phyloP scores from a whole-genome alignment of 2,888 invertebrate genomes.

The Gari tellinella region DNA sequence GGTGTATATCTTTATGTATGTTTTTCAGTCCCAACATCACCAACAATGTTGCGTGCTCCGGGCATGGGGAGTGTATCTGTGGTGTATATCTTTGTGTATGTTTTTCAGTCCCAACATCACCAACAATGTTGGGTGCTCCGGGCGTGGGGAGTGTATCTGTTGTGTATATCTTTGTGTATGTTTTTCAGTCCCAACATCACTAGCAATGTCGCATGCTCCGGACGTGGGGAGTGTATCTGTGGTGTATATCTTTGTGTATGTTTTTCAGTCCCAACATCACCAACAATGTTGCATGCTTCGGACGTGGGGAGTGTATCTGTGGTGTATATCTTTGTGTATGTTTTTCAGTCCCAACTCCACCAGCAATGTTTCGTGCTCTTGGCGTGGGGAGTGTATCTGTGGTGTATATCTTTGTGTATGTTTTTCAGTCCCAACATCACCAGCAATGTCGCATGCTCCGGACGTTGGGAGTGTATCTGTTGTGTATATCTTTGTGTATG shows the following conservation, averaged over 20 bases:
- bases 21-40: constrained; percentile 72
- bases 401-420: constrained; percentile 83
- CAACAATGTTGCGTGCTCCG: constrained; percentile 84
- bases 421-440: constrained; percentile 72
- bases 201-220: constrained; percentile 84
- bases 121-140: constrained; percentile 84
- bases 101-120: constrained; percentile 72
- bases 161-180: constrained; percentile 83
- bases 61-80: constrained; percentile 86
- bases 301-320: constrained; percentile 86
- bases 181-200: constrained; percentile 72
- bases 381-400: constrained; percentile 86
- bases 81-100: constrained; percentile 83
- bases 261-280: constrained; percentile 72
- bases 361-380: constrained; percentile 84
- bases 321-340: constrained; percentile 83
- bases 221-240: constrained; percentile 86
- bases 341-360: constrained; percentile 72
- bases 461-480: constrained; percentile 86
- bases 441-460: constrained; percentile 84
- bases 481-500: constrained; percentile 83
- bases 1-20: constrained; percentile 83
- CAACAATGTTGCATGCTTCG: constrained; percentile 84
- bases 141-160: constrained; percentile 86
- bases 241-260: constrained; percentile 83